Conservation (phyloP, 2,797 vertebrate species). For the Geotrypetes seraphini region DNA sequence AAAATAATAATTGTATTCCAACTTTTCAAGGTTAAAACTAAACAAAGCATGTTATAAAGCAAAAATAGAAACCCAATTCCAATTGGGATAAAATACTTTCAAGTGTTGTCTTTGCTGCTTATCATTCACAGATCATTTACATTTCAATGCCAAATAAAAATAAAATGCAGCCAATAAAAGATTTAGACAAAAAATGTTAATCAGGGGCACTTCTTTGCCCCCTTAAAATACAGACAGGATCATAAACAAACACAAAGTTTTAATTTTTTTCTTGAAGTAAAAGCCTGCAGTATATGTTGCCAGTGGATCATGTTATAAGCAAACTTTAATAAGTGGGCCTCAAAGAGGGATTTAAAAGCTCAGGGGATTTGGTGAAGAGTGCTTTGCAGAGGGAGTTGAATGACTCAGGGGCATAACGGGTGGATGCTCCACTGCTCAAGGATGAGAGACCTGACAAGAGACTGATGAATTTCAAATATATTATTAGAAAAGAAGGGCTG, state of each 20-base stretch:
- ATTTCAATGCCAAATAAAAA: too few relatives aligned
- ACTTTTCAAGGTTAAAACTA: too few relatives aligned
- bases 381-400: slow-evolving; percentile 41
- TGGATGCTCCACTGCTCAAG: slow-evolving; percentile 49
- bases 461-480: slow-evolving; percentile 58
- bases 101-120: too few relatives aligned
- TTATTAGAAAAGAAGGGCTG: slow-evolving; percentile 45
- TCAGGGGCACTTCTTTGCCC: too few relatives aligned
- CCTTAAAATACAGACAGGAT: too few relatives aligned
- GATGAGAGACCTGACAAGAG: slow-evolving; percentile 42
- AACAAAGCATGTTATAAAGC: too few relatives aligned
- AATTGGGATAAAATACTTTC: too few relatives aligned
- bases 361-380: slow-evolving; percentile 37
- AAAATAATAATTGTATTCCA: too few relatives aligned
- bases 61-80: too few relatives aligned
- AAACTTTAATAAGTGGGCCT: slow-evolving; percentile 50
- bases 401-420: slow-evolving; percentile 30
- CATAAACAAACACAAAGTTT: slow-evolving; percentile 15
- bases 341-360: slow-evolving; percentile 43
- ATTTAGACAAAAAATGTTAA: too few relatives aligned
- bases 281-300: slow-evolving; percentile 34
- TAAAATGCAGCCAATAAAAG: too few relatives aligned
- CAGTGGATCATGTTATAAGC: slow-evolving; percentile 46
- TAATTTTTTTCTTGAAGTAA: slow-evolving; percentile 10
- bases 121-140: too few relatives aligned